Evolutionary conservation across 1,140 invertebrate species (phyloP), one percentile per base, ranked within the genome.

Genomic region (Himalopsyche phryganea): DNA sequence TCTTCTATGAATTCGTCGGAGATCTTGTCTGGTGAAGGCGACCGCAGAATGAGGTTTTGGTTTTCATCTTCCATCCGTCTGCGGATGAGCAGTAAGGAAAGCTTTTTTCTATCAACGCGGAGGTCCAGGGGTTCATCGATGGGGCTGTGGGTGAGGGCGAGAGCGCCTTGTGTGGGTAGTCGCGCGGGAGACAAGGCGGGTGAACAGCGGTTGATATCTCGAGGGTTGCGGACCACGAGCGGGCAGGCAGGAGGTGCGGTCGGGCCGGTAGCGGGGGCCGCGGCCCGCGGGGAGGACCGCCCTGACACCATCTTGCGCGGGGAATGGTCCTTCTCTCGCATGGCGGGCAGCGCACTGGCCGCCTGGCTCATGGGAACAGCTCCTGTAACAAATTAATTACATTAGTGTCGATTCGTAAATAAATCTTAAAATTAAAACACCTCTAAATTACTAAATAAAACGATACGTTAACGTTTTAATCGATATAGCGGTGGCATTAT

Each of bases 291-390:
- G 38, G 62, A 64, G 32, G 58, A 60, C 14, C 62, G 62, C 58
- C 62, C 62, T 38, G 62, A 64, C 50, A 64, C 62, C 86, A 88
- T 88, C 75, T 89, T 88, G 68, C 86, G 79, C 57, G 87, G 87
- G 66, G 84, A 87, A 58, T 86, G 86, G 75, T 89, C 86, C 74
- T 90, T 90, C 75, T 89, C 87, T 74, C 88, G 84, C 86, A 90
- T 88, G 62, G 62, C 62, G 57, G 58, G 58, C 62, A 64, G 62
- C 62, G 58, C 62, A 40, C 58, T 59, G 62, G 62, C 62, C 62
- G 62, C 62, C 62, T 64, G 62, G 62, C 62, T 64, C 62, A 64
- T 64, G 62, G 62, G 62, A 60, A 64, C 58, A 60, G 52, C 62
- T 64, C 62, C 62, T 64, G 52, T 18, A 51, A 32, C 28, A 48